phyloP scores from a whole-genome alignment of 2,113 vertebrate species.

The Axis porcinus region DNA sequence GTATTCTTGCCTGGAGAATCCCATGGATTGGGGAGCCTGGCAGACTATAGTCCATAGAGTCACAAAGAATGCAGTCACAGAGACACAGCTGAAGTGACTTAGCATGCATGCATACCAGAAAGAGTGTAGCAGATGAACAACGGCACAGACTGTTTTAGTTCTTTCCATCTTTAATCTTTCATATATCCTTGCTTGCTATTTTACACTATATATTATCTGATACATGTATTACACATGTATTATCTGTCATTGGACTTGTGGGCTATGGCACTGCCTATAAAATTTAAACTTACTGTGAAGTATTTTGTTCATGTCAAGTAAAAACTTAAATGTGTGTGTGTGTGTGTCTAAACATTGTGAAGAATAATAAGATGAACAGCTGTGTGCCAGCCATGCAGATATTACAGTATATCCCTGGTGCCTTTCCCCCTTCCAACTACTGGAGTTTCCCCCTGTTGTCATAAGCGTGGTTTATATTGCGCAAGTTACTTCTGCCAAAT shows the following conservation, averaged over 20 bases:
- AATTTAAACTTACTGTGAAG: slow-evolving; percentile 15
- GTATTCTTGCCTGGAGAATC: not conserved
- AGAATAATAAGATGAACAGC: not conserved
- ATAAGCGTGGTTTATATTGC: not conserved
- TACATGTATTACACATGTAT: not conserved
- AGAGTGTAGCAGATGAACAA: not conserved
- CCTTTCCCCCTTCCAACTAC: not conserved
- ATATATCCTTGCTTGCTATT: not conserved
- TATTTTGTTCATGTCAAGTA: not conserved
- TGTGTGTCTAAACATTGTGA: not conserved
- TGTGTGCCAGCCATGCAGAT: not conserved
- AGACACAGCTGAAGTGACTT: not conserved
- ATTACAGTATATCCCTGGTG: not conserved
- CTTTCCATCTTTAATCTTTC: not conserved
- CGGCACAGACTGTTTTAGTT: not conserved
- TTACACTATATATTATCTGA: not conserved
- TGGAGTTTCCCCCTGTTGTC: not conserved
- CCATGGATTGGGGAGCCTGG: not conserved
- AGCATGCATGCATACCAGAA: not conserved
- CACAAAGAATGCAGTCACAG: not conserved
- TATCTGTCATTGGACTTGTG: not conserved
- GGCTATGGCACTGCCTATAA: not conserved
- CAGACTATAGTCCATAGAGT: not conserved
- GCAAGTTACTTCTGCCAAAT: not conserved
- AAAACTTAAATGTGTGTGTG: not conserved